Percentiles rank a stretch among this genome's conserved stretches.
These are phyloP conservation scores for Camptogramma bilineatum DNA, from an alignment of 2,888 invertebrate species.

Conservation along the genomic window DNA sequence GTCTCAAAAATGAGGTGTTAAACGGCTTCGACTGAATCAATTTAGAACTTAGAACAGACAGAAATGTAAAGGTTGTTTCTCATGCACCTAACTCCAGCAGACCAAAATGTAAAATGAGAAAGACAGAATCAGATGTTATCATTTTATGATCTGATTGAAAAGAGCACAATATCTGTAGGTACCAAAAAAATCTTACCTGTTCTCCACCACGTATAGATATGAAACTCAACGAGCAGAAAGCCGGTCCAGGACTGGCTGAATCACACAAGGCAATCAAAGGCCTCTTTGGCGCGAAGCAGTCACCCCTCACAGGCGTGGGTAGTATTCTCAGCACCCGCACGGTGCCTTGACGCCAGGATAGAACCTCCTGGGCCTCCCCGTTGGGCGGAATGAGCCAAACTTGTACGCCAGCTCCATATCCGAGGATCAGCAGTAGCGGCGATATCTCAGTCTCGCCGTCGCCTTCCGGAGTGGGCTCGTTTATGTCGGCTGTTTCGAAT, in stretches of 20 bases:
- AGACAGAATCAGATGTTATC: too few relatives aligned
- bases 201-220: constrained; percentile 93
- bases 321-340: constrained; percentile 93
- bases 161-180: background rate
- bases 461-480: constrained; percentile 90
- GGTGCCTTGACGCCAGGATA: constrained; percentile 97
- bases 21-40: too few relatives aligned
- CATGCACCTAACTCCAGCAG: too few relatives aligned
- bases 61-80: too few relatives aligned
- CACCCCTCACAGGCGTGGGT: constrained; percentile 91
- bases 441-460: constrained; percentile 90
- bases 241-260: constrained; percentile 90
- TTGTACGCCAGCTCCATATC: constrained; percentile 84
- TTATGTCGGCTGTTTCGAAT: constrained; percentile 95
- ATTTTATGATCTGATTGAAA: too few relatives aligned
- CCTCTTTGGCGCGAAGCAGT: constrained; percentile 91
- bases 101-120: too few relatives aligned
- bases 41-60: too few relatives aligned
- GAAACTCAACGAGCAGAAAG: constrained; percentile 93
- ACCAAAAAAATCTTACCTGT: constrained; percentile 78
- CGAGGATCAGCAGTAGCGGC: constrained; percentile 94
- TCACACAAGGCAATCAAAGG: constrained; percentile 97
- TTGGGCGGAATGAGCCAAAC: constrained; percentile 94
- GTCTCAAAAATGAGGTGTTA: too few relatives aligned
- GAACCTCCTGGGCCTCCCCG: constrained; percentile 97